Evolutionary conservation across 2,888 invertebrate genomes (phyloP), one percentile per base, ranked within the genome.

Genomic region (Polydesmus complanatus): DNA sequence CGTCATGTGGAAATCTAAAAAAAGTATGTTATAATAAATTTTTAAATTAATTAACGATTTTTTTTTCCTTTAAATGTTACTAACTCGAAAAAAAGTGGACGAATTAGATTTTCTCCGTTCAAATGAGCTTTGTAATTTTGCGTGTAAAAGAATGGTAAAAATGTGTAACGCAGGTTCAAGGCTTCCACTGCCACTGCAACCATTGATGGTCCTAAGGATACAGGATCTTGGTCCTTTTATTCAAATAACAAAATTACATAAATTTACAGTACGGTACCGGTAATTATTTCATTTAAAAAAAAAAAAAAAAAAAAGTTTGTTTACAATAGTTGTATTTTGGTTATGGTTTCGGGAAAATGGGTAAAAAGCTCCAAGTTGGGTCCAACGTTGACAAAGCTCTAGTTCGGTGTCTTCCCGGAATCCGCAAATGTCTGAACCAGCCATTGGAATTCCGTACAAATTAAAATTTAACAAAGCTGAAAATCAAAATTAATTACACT

Each of bases 331-430:
- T 48, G 60, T 65, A 37, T 66, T 60, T 27, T 63, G 81, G 73
- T 90, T 90, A 69, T 91, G 90, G 73, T 88, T 90, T 68, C 91
- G 79, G 0, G 86, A 81, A 75, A 90, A 90, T 0, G 90, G 88
- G 70, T 90, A 90, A 75, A 90, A 90, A 0, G 90, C 88, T 0
- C 90, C 90, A 5, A 90, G 78, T 71, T 89, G 87, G 78, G 83
- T 83, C 90, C 90, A 91, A 0, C 90, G 78, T 69, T 81, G 82
- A 74, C 90, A 90, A 21, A 90, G 74, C 51, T 82, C 76, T 3
- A 73, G 77, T 0, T 86, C 85, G 0, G 88, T 82, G 73, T 89
- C 83, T 1, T 81, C 82, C 66, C 80, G 79, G 73, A 89, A 90
- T 47, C 57, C 89, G 74, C 90, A 90, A 66, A 90, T 89, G 72